These are phyloP conservation scores for Drosophila meridionalis DNA, from an alignment of 2,888 invertebrate species.

Conservation along the genomic window DNA sequence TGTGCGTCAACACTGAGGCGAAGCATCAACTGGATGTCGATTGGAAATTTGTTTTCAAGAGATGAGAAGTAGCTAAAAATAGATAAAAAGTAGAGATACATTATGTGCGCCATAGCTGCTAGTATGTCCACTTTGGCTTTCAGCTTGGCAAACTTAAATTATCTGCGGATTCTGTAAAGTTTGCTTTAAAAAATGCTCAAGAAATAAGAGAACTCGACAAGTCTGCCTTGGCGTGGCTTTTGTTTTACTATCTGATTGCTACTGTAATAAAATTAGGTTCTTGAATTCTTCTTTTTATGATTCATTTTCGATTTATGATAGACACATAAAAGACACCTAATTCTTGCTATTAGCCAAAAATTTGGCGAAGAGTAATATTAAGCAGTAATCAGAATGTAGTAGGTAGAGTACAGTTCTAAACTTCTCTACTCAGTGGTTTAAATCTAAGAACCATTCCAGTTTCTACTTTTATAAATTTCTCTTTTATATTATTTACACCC, in stretches of 20 bases:
- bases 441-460: background rate
- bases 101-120: slow-evolving; percentile 11
- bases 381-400: background rate
- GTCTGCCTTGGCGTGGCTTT: background rate
- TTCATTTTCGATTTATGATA: slow-evolving; percentile 2
- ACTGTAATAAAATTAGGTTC: background rate
- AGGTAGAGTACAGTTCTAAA: background rate
- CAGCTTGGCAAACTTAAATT: slow-evolving; percentile 4
- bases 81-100: slow-evolving; percentile 24
- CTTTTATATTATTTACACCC: no score
- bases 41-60: slow-evolving; percentile 53
- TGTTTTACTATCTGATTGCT: background rate
- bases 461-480: no score
- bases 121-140: slow-evolving; percentile 18
- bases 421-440: background rate
- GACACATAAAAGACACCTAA: background rate
- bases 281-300: background rate
- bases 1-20: slow-evolving; percentile 51
- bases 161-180: background rate
- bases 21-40: slow-evolving; percentile 55
- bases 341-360: background rate
- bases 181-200: background rate
- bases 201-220: background rate
- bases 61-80: slow-evolving; percentile 46
- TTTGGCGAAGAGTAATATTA: background rate